Evolutionary conservation across 2,888 invertebrate genomes (phyloP).

Genomic region (Drepana falcataria): DNA sequence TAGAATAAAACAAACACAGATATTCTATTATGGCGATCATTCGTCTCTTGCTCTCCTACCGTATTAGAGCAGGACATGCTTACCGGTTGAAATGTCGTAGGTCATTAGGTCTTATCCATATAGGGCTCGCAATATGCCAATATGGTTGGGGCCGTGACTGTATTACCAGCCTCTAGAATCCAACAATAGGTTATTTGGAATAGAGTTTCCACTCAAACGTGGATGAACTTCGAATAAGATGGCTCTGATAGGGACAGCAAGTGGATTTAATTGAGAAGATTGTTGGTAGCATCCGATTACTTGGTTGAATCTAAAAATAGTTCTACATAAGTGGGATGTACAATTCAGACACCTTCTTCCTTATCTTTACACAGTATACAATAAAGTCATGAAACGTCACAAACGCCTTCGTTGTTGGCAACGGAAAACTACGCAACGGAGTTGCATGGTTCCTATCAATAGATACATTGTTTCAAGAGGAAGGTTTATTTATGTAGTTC

Average conservation of each 20-base stretch:
- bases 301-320: too few relatives aligned
- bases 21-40: constrained; percentile 69
- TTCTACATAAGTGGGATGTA: too few relatives aligned
- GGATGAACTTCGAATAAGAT: constrained; percentile 56
- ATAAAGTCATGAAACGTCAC: too few relatives aligned
- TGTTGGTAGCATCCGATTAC: neutral
- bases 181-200: constrained; percentile 66
- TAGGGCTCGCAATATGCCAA: constrained; percentile 76
- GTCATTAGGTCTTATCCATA: constrained; percentile 75
- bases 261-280: constrained; percentile 48
- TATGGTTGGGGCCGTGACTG: constrained; percentile 74
- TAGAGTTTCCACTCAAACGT: constrained; percentile 55
- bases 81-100: constrained; percentile 76
- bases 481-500: too few relatives aligned
- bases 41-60: constrained; percentile 41
- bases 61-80: constrained; percentile 43
- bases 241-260: constrained; percentile 53
- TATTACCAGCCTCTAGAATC: constrained; percentile 44
- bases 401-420: too few relatives aligned
- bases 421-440: too few relatives aligned
- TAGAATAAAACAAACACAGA: constrained; percentile 70
- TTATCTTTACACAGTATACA: too few relatives aligned
- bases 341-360: too few relatives aligned
- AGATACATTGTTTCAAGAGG: too few relatives aligned
- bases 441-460: too few relatives aligned